phyloP scores from a whole-genome alignment of 2,797 vertebrate genomes.

The Pelobates cultripes region DNA sequence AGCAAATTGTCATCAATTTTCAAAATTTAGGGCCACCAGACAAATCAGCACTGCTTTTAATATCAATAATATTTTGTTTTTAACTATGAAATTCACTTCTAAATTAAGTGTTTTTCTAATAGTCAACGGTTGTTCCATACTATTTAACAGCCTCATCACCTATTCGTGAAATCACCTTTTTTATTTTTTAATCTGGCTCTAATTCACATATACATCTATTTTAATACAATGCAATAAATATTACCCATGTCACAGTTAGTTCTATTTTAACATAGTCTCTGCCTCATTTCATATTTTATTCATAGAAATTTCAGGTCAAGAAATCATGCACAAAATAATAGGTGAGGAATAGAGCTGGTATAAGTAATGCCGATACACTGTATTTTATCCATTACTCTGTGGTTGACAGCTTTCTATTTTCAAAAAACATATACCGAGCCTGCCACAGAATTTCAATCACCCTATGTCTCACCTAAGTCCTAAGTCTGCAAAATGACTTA shows the following conservation, averaged over 20 bases:
- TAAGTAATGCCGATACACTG: conserved; percentile 13
- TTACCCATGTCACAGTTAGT: conserved; percentile 14
- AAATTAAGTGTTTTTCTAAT: too few relatives aligned
- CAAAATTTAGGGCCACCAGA: too few relatives aligned
- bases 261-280: conserved; percentile 44
- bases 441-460: conserved; percentile 65
- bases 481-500: conserved; percentile 58
- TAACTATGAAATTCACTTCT: too few relatives aligned
- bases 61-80: too few relatives aligned
- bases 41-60: too few relatives aligned
- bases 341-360: conserved; percentile 39
- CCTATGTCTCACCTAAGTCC: conserved; percentile 40
- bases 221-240: neutral
- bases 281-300: conserved; percentile 32
- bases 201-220: neutral
- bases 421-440: conserved; percentile 58
- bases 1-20: too few relatives aligned
- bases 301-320: conserved; percentile 44
- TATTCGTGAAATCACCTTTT: too few relatives aligned
- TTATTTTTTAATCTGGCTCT: too few relatives aligned
- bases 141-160: too few relatives aligned
- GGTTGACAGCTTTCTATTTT: conserved; percentile 63
- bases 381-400: conserved; percentile 51
- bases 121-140: too few relatives aligned
- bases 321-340: conserved; percentile 53